Percentiles rank a stretch among this genome's conserved stretches.
Conservation (phyloP, 2,888 invertebrate species). For the Neria commutata region DNA sequence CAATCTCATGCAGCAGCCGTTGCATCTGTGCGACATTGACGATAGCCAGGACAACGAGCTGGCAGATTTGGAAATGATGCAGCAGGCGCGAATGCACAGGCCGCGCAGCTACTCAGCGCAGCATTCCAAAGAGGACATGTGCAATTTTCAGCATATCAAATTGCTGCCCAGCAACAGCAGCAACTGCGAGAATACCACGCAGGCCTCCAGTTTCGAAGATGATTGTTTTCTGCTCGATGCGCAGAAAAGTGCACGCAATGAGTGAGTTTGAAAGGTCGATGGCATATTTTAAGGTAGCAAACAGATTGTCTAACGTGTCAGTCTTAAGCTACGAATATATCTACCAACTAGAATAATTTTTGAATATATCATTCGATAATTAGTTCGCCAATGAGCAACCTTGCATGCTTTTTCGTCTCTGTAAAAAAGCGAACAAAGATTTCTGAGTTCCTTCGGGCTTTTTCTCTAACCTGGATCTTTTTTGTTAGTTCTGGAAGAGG, state of each 20-base stretch:
- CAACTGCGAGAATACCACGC: constrained; percentile 34
- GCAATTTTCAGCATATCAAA: not conserved
- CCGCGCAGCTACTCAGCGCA: not conserved
- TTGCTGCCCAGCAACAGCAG: not conserved
- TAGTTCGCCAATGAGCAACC: too few species aligned
- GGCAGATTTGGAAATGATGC: not conserved
- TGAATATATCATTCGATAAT: too few species aligned
- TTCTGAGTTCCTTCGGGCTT: too few species aligned
- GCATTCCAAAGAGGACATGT: not conserved
- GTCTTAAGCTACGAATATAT: too few species aligned
- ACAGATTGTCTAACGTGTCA: too few species aligned
- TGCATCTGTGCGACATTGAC: not conserved
- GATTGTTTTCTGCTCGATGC: constrained; percentile 42
- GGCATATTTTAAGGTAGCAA: too few species aligned
- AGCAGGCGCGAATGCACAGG: not conserved
- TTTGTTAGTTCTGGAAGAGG: too few species aligned
- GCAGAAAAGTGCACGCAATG: constrained; percentile 40
- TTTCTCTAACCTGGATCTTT: too few species aligned
- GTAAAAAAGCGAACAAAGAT: too few species aligned
- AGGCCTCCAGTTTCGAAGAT: constrained; percentile 45
- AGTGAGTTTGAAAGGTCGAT: constrained; percentile 46
- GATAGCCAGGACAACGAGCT: not conserved
- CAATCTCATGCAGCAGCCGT: not conserved
- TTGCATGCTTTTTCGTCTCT: too few species aligned
- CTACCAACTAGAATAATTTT: too few species aligned